These are phyloP conservation scores for Melanotaenia pygmaea DNA, from an alignment of 2,797 vertebrate genomes.

Conservation along the genomic window DNA sequence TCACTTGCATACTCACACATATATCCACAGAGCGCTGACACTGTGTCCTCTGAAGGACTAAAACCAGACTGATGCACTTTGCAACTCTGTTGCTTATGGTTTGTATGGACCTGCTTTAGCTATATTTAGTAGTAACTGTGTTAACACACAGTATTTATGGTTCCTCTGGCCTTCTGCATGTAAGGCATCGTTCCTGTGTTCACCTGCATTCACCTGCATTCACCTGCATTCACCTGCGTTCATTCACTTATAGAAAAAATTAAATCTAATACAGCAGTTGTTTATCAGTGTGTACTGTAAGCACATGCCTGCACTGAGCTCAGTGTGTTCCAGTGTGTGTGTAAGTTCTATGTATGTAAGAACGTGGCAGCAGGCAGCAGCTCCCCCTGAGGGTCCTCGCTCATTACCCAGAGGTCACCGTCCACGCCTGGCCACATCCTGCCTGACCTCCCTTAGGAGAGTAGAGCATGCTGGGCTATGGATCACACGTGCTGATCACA, in stretches of 20 bases:
- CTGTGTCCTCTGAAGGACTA: not conserved
- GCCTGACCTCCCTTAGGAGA: conserved; percentile 74
- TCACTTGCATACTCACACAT: not conserved
- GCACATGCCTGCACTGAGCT: conserved; percentile 4
- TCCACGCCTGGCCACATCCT: conserved; percentile 79
- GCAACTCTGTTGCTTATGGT: not conserved
- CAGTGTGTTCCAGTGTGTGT: conserved; percentile 7
- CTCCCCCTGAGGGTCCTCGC: conserved; percentile 60
- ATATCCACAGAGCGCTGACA: not conserved
- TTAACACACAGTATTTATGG: not conserved
- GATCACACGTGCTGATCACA: conserved; percentile 76
- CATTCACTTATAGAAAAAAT: conserved; percentile 2
- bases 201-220: too few relatives aligned
- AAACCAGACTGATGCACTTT: not conserved
- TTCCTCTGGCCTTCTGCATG: not conserved
- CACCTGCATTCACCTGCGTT: not conserved
- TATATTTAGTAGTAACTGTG: not conserved
- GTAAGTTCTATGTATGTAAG: conserved; percentile 28
- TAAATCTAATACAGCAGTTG: conserved; percentile 4
- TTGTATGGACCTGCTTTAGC: not conserved
- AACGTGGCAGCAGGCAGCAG: conserved; percentile 60
- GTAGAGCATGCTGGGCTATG: conserved; percentile 72
- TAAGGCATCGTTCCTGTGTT: not conserved
- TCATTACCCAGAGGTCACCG: conserved; percentile 82
- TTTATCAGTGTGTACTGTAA: conserved; percentile 14